Percentiles rank a stretch among this genome's conserved stretches.
Conservation (phyloP, 2,888 invertebrate genomes). For the Lasioglossum marginatum region DNA sequence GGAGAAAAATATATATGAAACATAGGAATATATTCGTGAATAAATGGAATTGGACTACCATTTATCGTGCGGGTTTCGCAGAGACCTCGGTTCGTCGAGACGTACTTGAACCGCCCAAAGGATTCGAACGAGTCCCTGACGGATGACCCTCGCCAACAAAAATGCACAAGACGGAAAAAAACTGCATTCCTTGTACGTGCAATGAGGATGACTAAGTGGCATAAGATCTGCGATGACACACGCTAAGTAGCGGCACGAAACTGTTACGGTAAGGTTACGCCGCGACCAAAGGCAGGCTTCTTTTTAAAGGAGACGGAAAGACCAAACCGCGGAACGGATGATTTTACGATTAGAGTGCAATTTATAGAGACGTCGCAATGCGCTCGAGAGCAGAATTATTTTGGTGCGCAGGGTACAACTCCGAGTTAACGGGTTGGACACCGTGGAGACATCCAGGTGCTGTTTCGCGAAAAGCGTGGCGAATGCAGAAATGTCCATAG, state of each 20-base stretch:
- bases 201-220: conserved; percentile 60
- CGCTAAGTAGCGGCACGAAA: conserved; percentile 33
- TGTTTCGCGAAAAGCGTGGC: neutral
- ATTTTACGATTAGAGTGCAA: neutral
- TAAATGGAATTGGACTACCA: neutral
- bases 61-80: neutral
- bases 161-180: conserved; percentile 27
- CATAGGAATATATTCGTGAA: neutral
- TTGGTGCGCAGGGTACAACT: neutral
- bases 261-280: conserved; percentile 29
- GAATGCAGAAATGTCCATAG: neutral
- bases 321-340: neutral
- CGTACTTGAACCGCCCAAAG: neutral
- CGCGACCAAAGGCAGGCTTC: neutral
- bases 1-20: neutral
- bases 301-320: neutral
- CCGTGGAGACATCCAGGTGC: neutral
- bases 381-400: neutral
- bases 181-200: conserved; percentile 42
- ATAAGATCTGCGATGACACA: conserved; percentile 61
- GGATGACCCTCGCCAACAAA: conserved; percentile 16
- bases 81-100: neutral
- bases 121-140: neutral
- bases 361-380: neutral
- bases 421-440: neutral